A percentile compares a stretch with the other conserved stretches of the same genome.
These are phyloP conservation scores for Limnephilus lunatus DNA, from an alignment of 2,888 invertebrate genomes.

Conservation along the genomic window DNA sequence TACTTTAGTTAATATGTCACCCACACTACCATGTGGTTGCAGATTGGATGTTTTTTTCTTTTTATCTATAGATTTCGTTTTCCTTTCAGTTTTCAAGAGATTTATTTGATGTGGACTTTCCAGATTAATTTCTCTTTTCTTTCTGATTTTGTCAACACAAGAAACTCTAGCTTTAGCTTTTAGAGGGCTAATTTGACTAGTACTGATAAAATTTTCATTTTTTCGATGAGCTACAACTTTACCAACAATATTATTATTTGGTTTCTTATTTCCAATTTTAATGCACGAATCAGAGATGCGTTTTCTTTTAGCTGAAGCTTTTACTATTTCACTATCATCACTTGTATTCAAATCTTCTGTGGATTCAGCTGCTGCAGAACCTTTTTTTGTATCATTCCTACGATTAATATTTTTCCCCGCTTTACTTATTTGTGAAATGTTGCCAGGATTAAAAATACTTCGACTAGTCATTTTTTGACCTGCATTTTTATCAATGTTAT, in stretches of 20 bases:
- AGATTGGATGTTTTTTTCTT: neutral
- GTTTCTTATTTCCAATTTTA: neutral
- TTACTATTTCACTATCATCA: neutral
- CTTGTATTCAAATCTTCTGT: neutral
- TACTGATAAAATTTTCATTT: neutral
- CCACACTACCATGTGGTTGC: neutral
- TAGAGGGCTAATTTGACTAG: neutral
- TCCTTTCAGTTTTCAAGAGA: neutral
- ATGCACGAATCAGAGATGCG: neutral
- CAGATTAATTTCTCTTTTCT: neutral
- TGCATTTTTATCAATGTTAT: constrained; percentile 21
- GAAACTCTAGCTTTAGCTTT: neutral
- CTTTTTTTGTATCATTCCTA: neutral
- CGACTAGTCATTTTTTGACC: neutral
- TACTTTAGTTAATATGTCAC: neutral
- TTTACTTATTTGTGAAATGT: neutral
- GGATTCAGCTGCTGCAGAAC: neutral
- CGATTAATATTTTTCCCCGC: neutral
- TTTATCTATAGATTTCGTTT: neutral
- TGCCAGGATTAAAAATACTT: constrained; percentile 7
- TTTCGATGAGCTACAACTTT: neutral
- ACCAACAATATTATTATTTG: neutral
- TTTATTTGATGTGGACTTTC: neutral
- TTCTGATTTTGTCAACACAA: neutral
- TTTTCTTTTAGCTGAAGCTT: neutral